Percentiles rank a stretch among this genome's conserved stretches.
Evolutionary conservation across 2,113 vertebrate species (phyloP).

Genomic region (Axis porcinus): DNA sequence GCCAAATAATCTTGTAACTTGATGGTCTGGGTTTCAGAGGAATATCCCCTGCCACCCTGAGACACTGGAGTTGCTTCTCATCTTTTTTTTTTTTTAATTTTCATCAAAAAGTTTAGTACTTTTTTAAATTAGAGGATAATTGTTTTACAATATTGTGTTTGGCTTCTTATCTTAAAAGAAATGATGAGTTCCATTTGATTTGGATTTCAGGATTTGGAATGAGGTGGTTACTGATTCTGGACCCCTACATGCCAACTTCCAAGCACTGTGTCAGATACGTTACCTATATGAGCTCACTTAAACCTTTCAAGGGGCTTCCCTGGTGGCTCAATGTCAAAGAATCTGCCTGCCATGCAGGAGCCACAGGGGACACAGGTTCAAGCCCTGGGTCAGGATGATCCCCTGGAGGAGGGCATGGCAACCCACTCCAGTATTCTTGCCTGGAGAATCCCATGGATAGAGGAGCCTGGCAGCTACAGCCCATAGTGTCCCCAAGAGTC

Average conservation of each 20-base stretch:
- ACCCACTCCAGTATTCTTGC: not conserved
- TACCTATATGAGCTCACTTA: not conserved
- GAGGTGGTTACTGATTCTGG: not conserved
- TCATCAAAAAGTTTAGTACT: not conserved
- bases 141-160: not conserved
- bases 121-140: not conserved
- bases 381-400: not conserved
- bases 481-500: not conserved
- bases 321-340: not conserved
- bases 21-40: not conserved
- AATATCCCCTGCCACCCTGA: not conserved
- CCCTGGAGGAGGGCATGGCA: not conserved
- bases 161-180: not conserved
- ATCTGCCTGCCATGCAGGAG: not conserved
- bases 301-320: not conserved
- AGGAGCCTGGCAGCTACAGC: not conserved
- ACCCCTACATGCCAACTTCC: not conserved
- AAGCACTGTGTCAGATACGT: not conserved
- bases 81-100: not conserved
- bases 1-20: slow-evolving; percentile 34
- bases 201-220: not conserved
- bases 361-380: not conserved
- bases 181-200: not conserved
- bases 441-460: not conserved
- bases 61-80: not conserved